These are phyloP conservation scores for Chaunax sp. DNA, from an alignment of 2,797 vertebrate genomes.

Conservation along the genomic window DNA sequence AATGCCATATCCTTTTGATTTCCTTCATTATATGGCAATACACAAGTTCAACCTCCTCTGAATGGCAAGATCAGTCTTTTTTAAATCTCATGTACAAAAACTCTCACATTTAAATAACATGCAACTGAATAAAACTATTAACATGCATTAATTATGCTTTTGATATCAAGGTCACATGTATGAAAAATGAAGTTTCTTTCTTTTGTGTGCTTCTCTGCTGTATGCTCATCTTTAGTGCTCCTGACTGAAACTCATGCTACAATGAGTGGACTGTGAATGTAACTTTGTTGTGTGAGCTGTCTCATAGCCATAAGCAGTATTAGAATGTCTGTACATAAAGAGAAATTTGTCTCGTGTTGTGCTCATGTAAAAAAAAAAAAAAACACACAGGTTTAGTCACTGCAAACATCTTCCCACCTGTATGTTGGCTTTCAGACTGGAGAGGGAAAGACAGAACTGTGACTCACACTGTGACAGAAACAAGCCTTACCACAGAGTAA, in stretches of 20 bases:
- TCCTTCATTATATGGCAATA: slow-evolving; percentile 77
- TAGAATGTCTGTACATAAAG: slow-evolving; percentile 90
- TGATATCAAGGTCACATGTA: slow-evolving; percentile 68
- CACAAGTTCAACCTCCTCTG: slow-evolving; percentile 58
- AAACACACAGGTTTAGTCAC: slow-evolving; percentile 81
- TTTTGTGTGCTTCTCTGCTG: slow-evolving; percentile 66
- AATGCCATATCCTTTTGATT: slow-evolving; percentile 76
- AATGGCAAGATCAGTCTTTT: slow-evolving; percentile 60
- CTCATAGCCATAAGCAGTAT: slow-evolving; percentile 87
- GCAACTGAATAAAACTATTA: slow-evolving; percentile 50
- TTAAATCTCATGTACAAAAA: slow-evolving; percentile 71
- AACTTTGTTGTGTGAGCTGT: slow-evolving; percentile 83
- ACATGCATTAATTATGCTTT: slow-evolving; percentile 74
- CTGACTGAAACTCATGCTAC: slow-evolving; percentile 76
- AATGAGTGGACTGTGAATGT: slow-evolving; percentile 85
- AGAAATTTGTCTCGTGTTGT: slow-evolving; percentile 84
- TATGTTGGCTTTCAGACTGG: slow-evolving; percentile 83
- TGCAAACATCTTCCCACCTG: slow-evolving; percentile 76
- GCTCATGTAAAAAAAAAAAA: slow-evolving; percentile 74
- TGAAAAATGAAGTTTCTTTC: slow-evolving; percentile 56
- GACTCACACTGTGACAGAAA: slow-evolving; percentile 91
- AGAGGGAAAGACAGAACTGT: slow-evolving; percentile 76
- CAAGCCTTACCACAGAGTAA: slow-evolving; percentile 87
- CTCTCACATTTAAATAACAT: slow-evolving; percentile 64
- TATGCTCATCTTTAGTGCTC: slow-evolving; percentile 75